Conservation (phyloP, 2,113 vertebrate species). For the Spheniscus mendiculus region DNA sequence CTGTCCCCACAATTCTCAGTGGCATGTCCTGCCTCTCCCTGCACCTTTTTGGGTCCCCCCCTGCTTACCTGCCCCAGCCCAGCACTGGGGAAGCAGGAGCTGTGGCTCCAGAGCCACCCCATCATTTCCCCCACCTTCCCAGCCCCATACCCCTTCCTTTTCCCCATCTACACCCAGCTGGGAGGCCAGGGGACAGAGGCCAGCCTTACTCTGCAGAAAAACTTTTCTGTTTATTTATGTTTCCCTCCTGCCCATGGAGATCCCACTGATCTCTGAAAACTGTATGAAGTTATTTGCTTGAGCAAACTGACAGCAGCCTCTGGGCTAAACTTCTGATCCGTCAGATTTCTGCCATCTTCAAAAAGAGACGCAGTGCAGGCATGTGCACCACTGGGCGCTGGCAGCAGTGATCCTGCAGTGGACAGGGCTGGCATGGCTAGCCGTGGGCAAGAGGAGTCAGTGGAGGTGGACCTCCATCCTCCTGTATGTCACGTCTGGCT, state of each 20-base stretch:
- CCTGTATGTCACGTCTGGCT: not conserved
- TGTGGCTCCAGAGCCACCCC: not conserved
- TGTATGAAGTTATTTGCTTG: constrained; percentile 55
- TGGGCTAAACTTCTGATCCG: constrained; percentile 66
- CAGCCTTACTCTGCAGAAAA: not conserved
- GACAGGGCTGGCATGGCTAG: accelerated
- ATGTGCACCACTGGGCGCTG: accelerated
- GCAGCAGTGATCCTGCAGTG: not conserved
- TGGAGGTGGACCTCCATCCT: not conserved
- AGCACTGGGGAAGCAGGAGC: not conserved
- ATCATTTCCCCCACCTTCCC: not conserved
- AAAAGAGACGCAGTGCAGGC: not conserved
- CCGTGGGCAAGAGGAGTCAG: not conserved
- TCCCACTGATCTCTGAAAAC: not conserved
- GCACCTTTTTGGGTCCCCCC: not conserved
- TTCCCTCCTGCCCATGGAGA: not conserved
- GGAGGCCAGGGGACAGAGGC: not conserved
- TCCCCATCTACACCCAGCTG: not conserved
- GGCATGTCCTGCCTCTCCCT: not conserved
- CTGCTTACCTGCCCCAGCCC: not conserved
- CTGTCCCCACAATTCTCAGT: not conserved
- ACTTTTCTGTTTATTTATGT: not conserved
- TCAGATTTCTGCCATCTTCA: constrained; percentile 59
- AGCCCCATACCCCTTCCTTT: not conserved
- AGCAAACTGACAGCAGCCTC: constrained; percentile 72